Percentiles rank a stretch among this genome's conserved stretches.
Conservation (phyloP, 2,797 vertebrate genomes). For the Hypotaenidia philippensis region DNA sequence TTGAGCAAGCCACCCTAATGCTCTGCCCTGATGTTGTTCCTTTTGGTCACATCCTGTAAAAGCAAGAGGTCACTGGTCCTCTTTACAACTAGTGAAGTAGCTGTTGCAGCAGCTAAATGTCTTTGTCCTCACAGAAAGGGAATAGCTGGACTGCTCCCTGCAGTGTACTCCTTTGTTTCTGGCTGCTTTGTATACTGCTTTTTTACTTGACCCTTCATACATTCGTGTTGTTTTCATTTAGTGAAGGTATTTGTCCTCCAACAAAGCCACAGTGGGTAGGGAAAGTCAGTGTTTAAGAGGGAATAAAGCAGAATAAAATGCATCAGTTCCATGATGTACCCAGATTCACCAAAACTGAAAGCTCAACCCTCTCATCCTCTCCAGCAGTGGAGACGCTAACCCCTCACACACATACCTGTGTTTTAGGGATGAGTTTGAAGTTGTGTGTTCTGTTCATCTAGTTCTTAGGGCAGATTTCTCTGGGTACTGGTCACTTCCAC, state of each 20-base stretch:
- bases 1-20: neutral
- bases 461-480: neutral
- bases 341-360: neutral
- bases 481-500: neutral
- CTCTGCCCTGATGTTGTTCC: neutral
- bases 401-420: neutral
- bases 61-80: neutral
- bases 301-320: neutral
- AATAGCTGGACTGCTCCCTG: neutral
- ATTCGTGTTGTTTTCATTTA: neutral
- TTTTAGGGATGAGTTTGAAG: neutral
- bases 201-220: neutral
- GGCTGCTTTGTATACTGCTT: conserved; percentile 36
- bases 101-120: neutral
- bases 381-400: neutral
- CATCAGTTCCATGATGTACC: neutral
- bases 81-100: neutral
- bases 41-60: neutral
- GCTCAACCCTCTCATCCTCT: neutral
- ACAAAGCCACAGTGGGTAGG: neutral
- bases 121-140: neutral
- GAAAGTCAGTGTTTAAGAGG: neutral
- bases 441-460: neutral
- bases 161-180: neutral
- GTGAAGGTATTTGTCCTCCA: conserved; percentile 13